phyloP scores from a whole-genome alignment of 2,113 vertebrate genomes.

The Donacobius atricapilla region DNA sequence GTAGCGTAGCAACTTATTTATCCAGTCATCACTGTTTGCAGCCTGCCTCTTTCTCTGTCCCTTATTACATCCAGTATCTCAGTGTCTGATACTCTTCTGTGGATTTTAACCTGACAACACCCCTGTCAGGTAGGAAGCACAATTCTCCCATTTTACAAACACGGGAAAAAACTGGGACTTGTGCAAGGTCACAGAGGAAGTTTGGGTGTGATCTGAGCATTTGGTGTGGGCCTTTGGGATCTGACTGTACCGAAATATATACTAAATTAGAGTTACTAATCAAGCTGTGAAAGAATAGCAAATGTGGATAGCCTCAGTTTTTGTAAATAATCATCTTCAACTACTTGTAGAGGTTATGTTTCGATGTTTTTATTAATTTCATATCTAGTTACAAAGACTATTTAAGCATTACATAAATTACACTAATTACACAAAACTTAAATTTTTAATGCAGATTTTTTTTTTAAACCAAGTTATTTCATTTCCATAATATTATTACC shows the following conservation, averaged over 20 bases:
- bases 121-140: slow-evolving; percentile 43
- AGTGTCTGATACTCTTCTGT: slow-evolving; percentile 21
- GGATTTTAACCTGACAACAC: slow-evolving; percentile 49
- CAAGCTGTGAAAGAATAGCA: background rate
- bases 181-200: background rate
- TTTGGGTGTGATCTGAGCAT: background rate
- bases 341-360: background rate
- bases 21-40: slow-evolving; percentile 15
- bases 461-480: background rate
- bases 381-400: background rate
- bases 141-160: slow-evolving; percentile 38
- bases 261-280: background rate
- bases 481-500: background rate
- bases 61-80: background rate
- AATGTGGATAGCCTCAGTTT: background rate
- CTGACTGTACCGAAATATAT: background rate
- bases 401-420: slow-evolving; percentile 1
- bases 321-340: background rate
- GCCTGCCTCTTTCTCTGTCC: slow-evolving; percentile 11
- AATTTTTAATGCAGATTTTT: background rate
- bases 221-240: background rate
- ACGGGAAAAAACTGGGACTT: background rate
- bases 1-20: slow-evolving; percentile 64
- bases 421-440: background rate
- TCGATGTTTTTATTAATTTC: background rate